A percentile compares a stretch with the other conserved stretches of the same genome.
Conservation (phyloP, 2,797 vertebrate species). For the Periparus ater region DNA sequence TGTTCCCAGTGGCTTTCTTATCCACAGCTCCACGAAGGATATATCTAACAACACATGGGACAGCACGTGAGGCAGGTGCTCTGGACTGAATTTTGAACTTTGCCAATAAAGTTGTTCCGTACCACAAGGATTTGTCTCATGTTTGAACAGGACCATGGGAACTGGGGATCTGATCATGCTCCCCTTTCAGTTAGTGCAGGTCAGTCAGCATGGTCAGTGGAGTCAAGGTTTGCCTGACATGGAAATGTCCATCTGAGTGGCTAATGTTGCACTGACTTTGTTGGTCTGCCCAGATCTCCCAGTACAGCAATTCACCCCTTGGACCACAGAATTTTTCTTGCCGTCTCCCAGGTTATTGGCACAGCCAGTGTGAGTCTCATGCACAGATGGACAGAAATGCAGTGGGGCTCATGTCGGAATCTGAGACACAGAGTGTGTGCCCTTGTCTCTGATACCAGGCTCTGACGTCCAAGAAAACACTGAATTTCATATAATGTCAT, state of each 20-base stretch:
- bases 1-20: not conserved
- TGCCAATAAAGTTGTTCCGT: not conserved
- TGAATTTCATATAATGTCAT: too few species aligned
- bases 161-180: accelerated
- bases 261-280: not conserved
- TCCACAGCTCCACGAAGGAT: not conserved
- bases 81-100: not conserved
- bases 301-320: accelerated
- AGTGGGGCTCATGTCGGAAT: too few species aligned
- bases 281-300: not conserved
- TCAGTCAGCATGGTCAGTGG: not conserved
- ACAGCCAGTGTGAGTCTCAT: accelerated
- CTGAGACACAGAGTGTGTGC: too few species aligned
- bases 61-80: accelerated
- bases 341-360: not conserved
- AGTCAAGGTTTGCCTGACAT: not conserved
- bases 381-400: not conserved
- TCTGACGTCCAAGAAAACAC: too few species aligned
- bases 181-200: not conserved
- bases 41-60: not conserved
- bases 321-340: not conserved
- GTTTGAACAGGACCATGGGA: not conserved
- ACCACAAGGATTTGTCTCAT: not conserved
- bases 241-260: too few species aligned
- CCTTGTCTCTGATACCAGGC: too few species aligned